Conservation (phyloP, 2,797 vertebrate genomes). For the Borostomias antarcticus region DNA sequence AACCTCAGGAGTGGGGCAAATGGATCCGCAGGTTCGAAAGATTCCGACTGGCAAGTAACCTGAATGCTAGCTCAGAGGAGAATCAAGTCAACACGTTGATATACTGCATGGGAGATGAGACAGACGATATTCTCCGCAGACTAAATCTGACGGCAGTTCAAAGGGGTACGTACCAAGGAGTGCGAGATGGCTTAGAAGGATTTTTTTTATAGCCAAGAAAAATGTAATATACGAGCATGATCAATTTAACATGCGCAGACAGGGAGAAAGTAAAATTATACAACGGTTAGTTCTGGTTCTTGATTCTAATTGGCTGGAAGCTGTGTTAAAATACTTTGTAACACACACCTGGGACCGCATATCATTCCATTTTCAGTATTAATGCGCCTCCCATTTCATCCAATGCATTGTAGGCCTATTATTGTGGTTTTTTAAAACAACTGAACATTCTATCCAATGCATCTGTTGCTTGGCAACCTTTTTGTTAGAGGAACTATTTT, state of each 20-base stretch:
- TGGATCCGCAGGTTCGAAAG: constrained; percentile 31
- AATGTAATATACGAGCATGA: constrained; percentile 18
- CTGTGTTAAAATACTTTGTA: no score
- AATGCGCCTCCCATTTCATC: no score
- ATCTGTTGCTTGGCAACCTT: no score
- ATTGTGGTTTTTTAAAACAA: no score
- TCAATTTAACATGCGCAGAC: background rate
- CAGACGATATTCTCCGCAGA: constrained; percentile 19
- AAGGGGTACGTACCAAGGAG: background rate
- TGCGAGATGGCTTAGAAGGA: constrained; percentile 17
- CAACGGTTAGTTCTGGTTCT: no score
- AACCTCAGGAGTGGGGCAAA: constrained; percentile 25
- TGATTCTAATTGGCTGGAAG: no score
- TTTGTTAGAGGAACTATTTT: no score
- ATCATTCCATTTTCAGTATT: no score
- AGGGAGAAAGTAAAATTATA: no score
- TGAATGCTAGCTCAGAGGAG: constrained; percentile 16
- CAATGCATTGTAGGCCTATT: no score
- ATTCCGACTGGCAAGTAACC: constrained; percentile 16
- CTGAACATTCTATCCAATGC: no score
- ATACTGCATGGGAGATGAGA: constrained; percentile 25
- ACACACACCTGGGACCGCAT: no score
- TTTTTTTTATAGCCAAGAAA: constrained; percentile 20
- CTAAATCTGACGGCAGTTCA: constrained; percentile 11
- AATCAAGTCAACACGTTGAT: constrained; percentile 33